phyloP scores from a whole-genome alignment of 2,797 vertebrate genomes.

The Lophius americanus region DNA sequence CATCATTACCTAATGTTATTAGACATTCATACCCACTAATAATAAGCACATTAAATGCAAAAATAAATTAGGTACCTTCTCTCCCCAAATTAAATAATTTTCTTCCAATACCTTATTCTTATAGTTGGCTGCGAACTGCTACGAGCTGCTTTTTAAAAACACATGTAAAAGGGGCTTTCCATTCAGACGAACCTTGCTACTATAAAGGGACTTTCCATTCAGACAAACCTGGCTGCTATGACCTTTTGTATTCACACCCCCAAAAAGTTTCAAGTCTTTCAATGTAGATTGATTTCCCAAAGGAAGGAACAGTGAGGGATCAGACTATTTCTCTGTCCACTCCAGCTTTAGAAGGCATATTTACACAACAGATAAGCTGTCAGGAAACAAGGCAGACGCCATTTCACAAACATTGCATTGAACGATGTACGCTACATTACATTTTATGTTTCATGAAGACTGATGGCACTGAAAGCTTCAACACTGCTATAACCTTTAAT shows the following conservation, averaged over 20 bases:
- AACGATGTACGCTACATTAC: background rate
- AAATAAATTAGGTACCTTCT: no score
- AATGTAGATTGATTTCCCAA: conserved; percentile 61
- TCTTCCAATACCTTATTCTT: no score
- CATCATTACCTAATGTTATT: no score
- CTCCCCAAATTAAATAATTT: no score
- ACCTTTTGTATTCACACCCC: conserved; percentile 56
- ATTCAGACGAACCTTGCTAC: conserved; percentile 66
- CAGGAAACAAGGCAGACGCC: conserved; percentile 45
- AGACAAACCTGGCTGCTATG: background rate
- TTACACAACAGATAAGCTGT: conserved; percentile 34
- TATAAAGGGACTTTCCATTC: background rate
- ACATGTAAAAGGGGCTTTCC: no score
- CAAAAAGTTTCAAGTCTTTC: conserved; percentile 52
- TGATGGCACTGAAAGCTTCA: background rate
- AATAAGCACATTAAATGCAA: no score
- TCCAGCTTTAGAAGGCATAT: conserved; percentile 23
- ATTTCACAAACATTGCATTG: conserved; percentile 32
- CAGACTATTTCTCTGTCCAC: conserved; percentile 63
- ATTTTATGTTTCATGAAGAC: background rate
- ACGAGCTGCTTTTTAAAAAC: no score
- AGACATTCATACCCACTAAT: no score
- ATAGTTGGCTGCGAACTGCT: no score
- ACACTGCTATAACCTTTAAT: no score
- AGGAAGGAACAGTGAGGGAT: conserved; percentile 61